Conservation (phyloP, 1,140 invertebrate species). For the Drosophila sproati region DNA sequence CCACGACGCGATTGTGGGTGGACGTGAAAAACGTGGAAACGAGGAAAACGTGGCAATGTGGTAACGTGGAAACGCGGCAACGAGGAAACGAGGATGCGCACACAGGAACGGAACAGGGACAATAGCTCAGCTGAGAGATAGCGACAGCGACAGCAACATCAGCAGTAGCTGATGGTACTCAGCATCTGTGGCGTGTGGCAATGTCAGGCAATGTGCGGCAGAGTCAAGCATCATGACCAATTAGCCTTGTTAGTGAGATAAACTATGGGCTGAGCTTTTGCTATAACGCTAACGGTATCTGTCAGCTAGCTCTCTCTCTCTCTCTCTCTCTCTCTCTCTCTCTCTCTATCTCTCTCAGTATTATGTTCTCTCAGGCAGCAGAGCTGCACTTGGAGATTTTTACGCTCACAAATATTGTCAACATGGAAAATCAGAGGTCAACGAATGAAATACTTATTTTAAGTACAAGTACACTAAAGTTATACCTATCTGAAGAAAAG, state of each 20-base stretch:
- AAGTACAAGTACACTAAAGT: too few relatives aligned
- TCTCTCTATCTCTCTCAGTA: conserved; percentile 8
- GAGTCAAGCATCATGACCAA: conserved; percentile 77
- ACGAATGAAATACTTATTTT: too few relatives aligned
- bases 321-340: background rate
- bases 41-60: conserved; percentile 3
- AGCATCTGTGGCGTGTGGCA: conserved; percentile 48
- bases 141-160: conserved; percentile 13
- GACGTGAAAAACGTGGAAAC: conserved; percentile 46
- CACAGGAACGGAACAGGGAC: background rate
- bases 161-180: background rate
- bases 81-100: conserved; percentile 21
- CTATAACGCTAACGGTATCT: conserved; percentile 61
- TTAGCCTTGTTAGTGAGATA: conserved; percentile 82
- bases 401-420: too few relatives aligned
- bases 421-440: too few relatives aligned
- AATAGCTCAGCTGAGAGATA: conserved; percentile 9
- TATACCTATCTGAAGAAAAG: too few relatives aligned
- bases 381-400: conserved; percentile 25
- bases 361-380: conserved; percentile 9
- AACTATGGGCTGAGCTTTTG: conserved; percentile 65
- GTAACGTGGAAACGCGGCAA: background rate
- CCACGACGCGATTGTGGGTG: conserved; percentile 32
- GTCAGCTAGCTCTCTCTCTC: conserved; percentile 31
- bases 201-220: conserved; percentile 46